These are phyloP conservation scores for Ectobius pallidus DNA, from an alignment of 2,888 invertebrate species.

Conservation along the genomic window DNA sequence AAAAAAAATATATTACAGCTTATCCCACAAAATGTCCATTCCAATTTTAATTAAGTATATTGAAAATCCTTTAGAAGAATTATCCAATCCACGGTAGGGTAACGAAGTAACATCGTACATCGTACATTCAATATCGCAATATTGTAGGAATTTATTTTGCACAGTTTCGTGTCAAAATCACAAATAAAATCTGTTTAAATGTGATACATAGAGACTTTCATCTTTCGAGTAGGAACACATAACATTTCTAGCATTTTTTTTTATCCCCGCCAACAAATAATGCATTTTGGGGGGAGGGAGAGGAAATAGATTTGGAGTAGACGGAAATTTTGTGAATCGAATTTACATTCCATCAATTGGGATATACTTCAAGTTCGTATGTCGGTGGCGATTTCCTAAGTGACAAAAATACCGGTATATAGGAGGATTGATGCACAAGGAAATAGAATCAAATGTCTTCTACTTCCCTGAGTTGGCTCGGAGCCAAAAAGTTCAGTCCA, in stretches of 20 bases:
- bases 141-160: background rate
- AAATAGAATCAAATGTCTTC: background rate
- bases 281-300: background rate
- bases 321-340: conserved; percentile 23
- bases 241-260: background rate
- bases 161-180: background rate
- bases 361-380: background rate
- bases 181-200: background rate
- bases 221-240: background rate
- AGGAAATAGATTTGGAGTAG: conserved; percentile 24
- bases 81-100: no score
- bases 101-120: no score
- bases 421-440: background rate
- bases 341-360: conserved; percentile 24
- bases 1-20: no score
- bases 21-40: no score
- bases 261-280: background rate
- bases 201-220: background rate
- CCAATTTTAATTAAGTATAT: no score
- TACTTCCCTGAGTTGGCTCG: background rate
- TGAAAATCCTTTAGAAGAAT: no score
- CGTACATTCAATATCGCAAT: no score
- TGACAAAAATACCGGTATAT: conserved; percentile 3
- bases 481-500: no score
- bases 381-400: conserved; percentile 1